Evolutionary conservation across 2,888 invertebrate species (phyloP).

Genomic region (Drosophila mercatorum): DNA sequence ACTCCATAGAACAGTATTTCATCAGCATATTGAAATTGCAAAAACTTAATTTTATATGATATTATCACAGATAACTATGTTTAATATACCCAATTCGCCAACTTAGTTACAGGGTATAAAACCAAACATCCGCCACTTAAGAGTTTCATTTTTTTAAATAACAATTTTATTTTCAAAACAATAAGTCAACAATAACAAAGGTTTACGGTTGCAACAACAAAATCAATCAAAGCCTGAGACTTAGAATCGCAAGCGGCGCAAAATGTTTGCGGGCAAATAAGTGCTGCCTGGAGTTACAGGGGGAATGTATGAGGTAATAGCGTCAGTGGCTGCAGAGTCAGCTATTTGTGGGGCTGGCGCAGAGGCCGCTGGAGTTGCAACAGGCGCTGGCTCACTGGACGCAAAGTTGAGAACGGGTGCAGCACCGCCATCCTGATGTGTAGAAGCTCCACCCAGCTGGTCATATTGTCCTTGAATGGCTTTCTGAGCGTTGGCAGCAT

Average conservation of each 20-base stretch:
- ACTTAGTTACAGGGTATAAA: neutral
- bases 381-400: constrained; percentile 54
- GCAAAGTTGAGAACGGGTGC: constrained; percentile 80
- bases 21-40: neutral
- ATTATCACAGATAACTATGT: neutral
- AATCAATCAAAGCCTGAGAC: constrained; percentile 2
- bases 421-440: constrained; percentile 73
- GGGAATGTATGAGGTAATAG: constrained; percentile 62
- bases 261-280: constrained; percentile 73
- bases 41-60: too few species aligned
- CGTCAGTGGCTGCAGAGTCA: constrained; percentile 44
- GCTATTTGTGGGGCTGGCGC: constrained; percentile 20
- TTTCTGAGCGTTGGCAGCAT: constrained; percentile 79
- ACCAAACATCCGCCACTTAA: constrained; percentile 25
- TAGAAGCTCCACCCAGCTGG: constrained; percentile 67
- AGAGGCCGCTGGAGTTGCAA: constrained; percentile 22
- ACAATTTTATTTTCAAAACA: constrained; percentile 58
- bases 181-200: constrained; percentile 64
- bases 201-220: constrained; percentile 33
- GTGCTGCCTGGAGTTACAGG: constrained; percentile 65
- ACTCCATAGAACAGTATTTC: neutral
- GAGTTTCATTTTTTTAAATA: constrained; percentile 40
- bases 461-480: constrained; percentile 81
- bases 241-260: constrained; percentile 71
- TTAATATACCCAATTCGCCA: neutral